Evolutionary conservation across 2,888 invertebrate species (phyloP).

Genomic region (Anoplius nigerrimus): DNA sequence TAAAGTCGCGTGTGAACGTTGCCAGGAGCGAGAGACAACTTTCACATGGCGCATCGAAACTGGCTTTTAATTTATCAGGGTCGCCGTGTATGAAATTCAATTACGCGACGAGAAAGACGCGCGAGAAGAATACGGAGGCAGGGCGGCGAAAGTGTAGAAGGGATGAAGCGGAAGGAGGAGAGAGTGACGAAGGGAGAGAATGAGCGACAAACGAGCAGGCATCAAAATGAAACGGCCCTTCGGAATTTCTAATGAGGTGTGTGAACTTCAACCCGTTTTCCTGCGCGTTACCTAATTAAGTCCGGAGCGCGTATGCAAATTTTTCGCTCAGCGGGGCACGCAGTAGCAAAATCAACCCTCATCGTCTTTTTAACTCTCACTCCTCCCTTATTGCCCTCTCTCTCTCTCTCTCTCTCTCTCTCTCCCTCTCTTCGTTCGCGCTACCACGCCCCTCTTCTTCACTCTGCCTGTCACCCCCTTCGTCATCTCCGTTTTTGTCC

Average conservation of each 20-base stretch:
- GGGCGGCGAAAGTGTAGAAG: slow-evolving; percentile 11
- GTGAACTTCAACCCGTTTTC: slow-evolving; percentile 70
- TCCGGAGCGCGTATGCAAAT: slow-evolving; percentile 70
- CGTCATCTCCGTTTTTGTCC: background rate
- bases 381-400: slow-evolving; percentile 24
- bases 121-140: slow-evolving; percentile 28
- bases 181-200: slow-evolving; percentile 13
- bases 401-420: background rate
- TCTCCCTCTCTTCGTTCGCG: slow-evolving; percentile 1
- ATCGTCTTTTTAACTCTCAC: slow-evolving; percentile 11
- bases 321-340: slow-evolving; percentile 64
- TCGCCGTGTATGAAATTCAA: slow-evolving; percentile 17
- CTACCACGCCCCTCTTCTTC: slow-evolving; percentile 17
- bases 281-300: slow-evolving; percentile 70
- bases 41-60: background rate
- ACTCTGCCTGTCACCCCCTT: background rate
- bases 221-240: slow-evolving; percentile 52
- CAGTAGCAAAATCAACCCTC: slow-evolving; percentile 43
- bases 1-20: background rate
- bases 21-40: background rate
- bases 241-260: slow-evolving; percentile 71
- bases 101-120: slow-evolving; percentile 25
- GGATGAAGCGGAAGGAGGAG: slow-evolving; percentile 14
- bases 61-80: slow-evolving; percentile 1
- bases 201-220: slow-evolving; percentile 19